phyloP scores from a whole-genome alignment of 1,140 invertebrate species.

The Drosophila mayri region DNA sequence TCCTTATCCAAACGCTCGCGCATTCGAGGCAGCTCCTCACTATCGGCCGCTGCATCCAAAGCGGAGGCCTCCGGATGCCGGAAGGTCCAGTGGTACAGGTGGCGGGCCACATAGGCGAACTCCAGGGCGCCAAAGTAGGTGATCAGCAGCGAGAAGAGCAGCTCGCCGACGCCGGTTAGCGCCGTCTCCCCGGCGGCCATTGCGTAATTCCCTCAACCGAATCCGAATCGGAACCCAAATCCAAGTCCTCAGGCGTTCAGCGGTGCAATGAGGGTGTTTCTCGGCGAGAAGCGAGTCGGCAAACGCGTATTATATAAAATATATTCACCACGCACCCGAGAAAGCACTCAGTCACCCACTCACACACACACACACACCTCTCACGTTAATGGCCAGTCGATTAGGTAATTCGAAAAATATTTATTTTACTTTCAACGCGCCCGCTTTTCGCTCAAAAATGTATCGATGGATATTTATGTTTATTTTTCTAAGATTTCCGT shows the following conservation, averaged over 20 bases:
- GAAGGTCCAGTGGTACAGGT: constrained; percentile 73
- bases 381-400: constrained; percentile 63
- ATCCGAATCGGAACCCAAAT: constrained; percentile 17
- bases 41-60: constrained; percentile 43
- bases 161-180: constrained; percentile 75
- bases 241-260: constrained; percentile 24
- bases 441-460: constrained; percentile 8
- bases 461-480: constrained; percentile 23
- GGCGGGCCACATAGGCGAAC: constrained; percentile 85
- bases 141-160: constrained; percentile 89
- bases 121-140: constrained; percentile 90
- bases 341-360: constrained; percentile 1
- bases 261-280: constrained; percentile 45
- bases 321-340: constrained; percentile 71
- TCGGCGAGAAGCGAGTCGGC: constrained; percentile 13
- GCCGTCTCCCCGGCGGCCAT: constrained; percentile 63
- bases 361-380: constrained; percentile 33
- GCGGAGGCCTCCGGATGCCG: constrained; percentile 44
- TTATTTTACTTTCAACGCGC: constrained; percentile 36
- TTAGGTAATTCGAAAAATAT: constrained; percentile 75
- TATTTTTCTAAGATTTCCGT: constrained; percentile 6
- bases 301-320: constrained; percentile 50
- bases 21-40: constrained; percentile 55
- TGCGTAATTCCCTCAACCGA: constrained; percentile 64
- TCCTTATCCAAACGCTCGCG: constrained; percentile 64